Conservation (phyloP, 2,797 vertebrate species). For the Discoglossus pictus region DNA sequence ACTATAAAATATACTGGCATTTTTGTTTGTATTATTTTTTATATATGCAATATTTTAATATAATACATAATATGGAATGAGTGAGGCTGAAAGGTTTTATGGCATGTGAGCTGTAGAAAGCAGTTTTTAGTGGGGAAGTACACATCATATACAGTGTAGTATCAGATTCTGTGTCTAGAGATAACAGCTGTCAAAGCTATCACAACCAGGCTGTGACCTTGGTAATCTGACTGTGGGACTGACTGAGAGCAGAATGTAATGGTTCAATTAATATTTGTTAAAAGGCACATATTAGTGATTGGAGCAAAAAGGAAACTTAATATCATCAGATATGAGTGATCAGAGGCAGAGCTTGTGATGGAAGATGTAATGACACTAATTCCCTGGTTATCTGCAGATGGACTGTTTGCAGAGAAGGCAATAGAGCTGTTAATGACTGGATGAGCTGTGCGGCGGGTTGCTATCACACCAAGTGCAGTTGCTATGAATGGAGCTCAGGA, state of each 20-base stretch:
- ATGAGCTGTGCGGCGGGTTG: slow-evolving; percentile 16
- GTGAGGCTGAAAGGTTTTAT: too few species aligned
- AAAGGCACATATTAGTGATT: slow-evolving; percentile 12
- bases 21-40: too few species aligned
- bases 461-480: slow-evolving; percentile 15
- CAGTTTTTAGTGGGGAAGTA: too few species aligned
- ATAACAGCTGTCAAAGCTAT: too few species aligned
- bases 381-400: slow-evolving; percentile 1
- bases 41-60: too few species aligned
- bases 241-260: neutral
- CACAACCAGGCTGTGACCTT: too few species aligned
- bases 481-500: slow-evolving; percentile 17
- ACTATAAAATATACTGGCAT: too few species aligned
- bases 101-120: too few species aligned
- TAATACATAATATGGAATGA: too few species aligned
- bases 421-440: slow-evolving; percentile 10
- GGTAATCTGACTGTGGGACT: too few species aligned
- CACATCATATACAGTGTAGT: too few species aligned
- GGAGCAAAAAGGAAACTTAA: slow-evolving; percentile 2
- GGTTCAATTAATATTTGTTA: rapidly evolving
- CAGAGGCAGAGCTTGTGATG: neutral
- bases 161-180: too few species aligned
- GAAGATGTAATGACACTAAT: slow-evolving; percentile 3
- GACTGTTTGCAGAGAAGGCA: slow-evolving; percentile 1
- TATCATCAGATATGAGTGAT: neutral